Evolutionary conservation across 1,140 invertebrate genomes (phyloP), one percentile per base, ranked within the genome.

Genomic region (Cyclargus thomasi): DNA sequence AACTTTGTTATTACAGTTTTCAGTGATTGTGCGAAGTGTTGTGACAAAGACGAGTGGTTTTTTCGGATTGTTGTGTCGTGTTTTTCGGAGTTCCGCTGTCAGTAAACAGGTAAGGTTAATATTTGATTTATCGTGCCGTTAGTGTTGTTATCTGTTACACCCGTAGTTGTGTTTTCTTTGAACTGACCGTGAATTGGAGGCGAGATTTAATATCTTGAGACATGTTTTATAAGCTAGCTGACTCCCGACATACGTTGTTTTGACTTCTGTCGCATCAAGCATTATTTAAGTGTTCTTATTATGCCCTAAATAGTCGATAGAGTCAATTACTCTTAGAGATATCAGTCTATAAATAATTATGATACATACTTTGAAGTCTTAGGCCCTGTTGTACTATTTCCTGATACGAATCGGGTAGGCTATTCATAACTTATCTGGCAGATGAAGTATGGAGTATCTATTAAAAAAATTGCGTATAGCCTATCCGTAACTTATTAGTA

Each of bases 11-110:
- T 21, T 72, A 8, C 11, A 14, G 39, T 47, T 47, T 47, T 47
- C 39, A 47, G 39, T 47, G 39, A 47, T 68, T 70, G 74, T 76
- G 72, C 67, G 74, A 74, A 74, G 76, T 72, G 70, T 72, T 64
- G 70, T 69, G 69, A 55, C 16, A 70, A 71, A 70, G 64, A 55
- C 17, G 67, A 62, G 66, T 22, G 69, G 67, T 63, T 62, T n/a
- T 47, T 66, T 18, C 63, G 67, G 70, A 68, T 73, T 72, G 74
- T 53, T 68, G 53, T 53, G 5, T 59, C 57, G 17, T 59, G 17
- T 20, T 6, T 59, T 59, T 59, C 10, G 55, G 55, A 59, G 17
- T 59, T 59, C 10, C 55, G 17, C 17, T 59, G 53, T 55, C 18
- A 7, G 18, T 55, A 21, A 59, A 59, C 55, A 59, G 55, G 55